Evolutionary conservation across 2,797 vertebrate species (phyloP), one percentile per base, ranked within the genome.

Genomic region (Cryptoblepharus egeriae): DNA sequence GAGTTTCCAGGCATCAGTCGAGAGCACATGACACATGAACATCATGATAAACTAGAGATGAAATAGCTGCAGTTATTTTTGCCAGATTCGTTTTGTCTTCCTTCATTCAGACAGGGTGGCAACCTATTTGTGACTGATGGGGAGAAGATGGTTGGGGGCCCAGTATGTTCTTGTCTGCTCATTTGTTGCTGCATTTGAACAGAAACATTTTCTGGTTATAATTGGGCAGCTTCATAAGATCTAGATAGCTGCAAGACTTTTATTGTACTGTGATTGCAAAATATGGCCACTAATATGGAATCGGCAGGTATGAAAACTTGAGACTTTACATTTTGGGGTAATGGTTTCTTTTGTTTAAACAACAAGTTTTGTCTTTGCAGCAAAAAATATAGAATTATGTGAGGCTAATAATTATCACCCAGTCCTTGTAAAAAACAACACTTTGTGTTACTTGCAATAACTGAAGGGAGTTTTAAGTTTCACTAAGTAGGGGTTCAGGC

Each of bases 1-100:
- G 39, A 2, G 20, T 86, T 39, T 75, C 81, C 64, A 77, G 57
- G 39, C n/a, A 72, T 77, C 75, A 82, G 15, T 15, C 73, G 57
- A 26, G 71, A 22, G 16, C 13, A n/a, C 1, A 10, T 4, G 86
- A 77, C 49, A 52, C 15, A 32, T 22, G 4, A 64, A 30, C 39
- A 37, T 22, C 13, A 35, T 32, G 37, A 42, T 74, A 55, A 65
- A 24, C 26, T 28, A 24, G 39, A 64, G 28, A 70, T 78, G 64
- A 68, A 32, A 35, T 39, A 32, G n/a, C 35, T 30, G 32, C 32
- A 24, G 35, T 79, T 39, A 28, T 26, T 69, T n/a, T n/a, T 39
- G 12, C 16, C 65, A 57, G 28, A 57, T 69, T 57, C 26, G 35
- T 12, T 45, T 55, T 45, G 52, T 32, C n/a, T 22, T 28, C n/a